These are phyloP conservation scores for Pelusios castaneus DNA, from an alignment of 2,113 vertebrate genomes.

Conservation along the genomic window DNA sequence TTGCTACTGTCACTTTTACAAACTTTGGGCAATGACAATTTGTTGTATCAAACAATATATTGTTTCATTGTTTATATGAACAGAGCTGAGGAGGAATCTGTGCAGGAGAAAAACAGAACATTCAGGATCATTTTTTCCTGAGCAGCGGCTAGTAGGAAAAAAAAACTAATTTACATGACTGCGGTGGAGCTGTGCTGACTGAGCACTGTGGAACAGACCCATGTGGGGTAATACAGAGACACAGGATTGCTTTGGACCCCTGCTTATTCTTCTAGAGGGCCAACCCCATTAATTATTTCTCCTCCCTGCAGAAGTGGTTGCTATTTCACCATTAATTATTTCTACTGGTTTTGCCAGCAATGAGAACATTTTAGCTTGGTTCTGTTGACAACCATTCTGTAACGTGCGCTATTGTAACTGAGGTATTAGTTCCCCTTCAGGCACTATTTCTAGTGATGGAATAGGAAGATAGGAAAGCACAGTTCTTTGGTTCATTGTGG, in stretches of 20 bases:
- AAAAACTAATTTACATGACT: neutral
- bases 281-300: neutral
- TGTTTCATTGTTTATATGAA: neutral
- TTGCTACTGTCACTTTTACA: neutral
- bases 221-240: neutral
- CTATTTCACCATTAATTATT: neutral
- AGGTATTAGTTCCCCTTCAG: neutral
- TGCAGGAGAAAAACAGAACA: neutral
- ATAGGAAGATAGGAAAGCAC: neutral
- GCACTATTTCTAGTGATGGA: neutral
- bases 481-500: neutral
- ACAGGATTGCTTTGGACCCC: conserved; percentile 16
- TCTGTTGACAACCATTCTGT: neutral
- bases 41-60: neutral
- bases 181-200: neutral
- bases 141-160: neutral
- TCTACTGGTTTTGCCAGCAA: neutral
- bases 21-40: conserved; percentile 1
- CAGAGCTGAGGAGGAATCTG: neutral
- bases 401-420: neutral
- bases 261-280: neutral
- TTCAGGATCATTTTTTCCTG: neutral
- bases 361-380: neutral
- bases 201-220: too few relatives aligned
- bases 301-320: neutral